A percentile compares a stretch with the other conserved stretches of the same genome.
phyloP scores from a whole-genome alignment of 1,140 invertebrate genomes.

The Thaumetopoea pityocampa region DNA sequence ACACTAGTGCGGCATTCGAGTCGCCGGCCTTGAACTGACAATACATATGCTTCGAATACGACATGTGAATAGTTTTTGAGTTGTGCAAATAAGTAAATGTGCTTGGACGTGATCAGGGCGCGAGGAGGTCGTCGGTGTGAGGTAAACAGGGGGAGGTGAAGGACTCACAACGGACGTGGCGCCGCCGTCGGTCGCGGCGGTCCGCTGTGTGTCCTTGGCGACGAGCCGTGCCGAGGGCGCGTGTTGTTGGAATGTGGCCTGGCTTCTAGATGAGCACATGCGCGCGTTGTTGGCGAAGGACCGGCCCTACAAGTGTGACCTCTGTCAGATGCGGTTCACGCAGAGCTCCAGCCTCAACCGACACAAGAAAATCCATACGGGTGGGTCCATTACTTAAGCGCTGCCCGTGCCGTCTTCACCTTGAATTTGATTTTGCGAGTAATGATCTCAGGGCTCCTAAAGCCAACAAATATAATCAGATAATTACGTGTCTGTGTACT shows the following conservation, averaged over 20 bases:
- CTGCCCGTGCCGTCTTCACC: constrained; percentile 27
- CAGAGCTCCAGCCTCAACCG: constrained; percentile 88
- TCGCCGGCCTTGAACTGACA: constrained; percentile 37
- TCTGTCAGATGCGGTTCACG: constrained; percentile 85
- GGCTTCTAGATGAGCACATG: constrained; percentile 77
- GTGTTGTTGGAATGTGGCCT: constrained; percentile 50
- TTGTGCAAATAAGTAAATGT: constrained; percentile 44
- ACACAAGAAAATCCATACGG: constrained; percentile 89
- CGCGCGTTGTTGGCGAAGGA: constrained; percentile 77
- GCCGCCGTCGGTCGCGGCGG: neutral
- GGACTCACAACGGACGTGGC: constrained; percentile 40
- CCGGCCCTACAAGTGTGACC: constrained; percentile 85
- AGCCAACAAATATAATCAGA: no score
- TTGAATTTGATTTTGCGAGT: no score
- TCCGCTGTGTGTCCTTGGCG: constrained; percentile 44
- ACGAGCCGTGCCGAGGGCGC: constrained; percentile 27
- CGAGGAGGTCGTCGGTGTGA: constrained; percentile 54
- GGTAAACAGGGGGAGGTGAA: constrained; percentile 70
- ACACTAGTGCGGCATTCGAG: constrained; percentile 60
- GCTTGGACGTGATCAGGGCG: constrained; percentile 56
- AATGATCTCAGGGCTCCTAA: constrained; percentile 19
- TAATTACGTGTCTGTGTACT: no score
- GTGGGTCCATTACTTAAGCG: constrained; percentile 64
- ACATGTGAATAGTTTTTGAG: constrained; percentile 75
- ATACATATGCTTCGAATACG: constrained; percentile 63